A percentile compares a stretch with the other conserved stretches of the same genome.
Conservation (phyloP, 1,140 invertebrate species). For the Oreohelix idahoensis region DNA sequence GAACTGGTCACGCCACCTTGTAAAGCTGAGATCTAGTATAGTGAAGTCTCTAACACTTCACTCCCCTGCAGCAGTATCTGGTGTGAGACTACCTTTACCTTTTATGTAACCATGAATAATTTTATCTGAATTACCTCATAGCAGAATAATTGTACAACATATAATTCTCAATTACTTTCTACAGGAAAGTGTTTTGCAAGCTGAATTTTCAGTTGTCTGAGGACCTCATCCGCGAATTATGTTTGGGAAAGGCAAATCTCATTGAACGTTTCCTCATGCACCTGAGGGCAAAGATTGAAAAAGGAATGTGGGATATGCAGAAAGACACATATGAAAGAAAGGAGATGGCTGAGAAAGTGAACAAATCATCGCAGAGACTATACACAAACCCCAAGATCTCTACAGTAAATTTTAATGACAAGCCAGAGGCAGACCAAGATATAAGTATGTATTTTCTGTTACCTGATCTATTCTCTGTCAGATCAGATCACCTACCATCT, state of each 20-base stretch:
- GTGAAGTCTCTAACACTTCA: no score
- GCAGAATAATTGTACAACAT: no score
- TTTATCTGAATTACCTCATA: no score
- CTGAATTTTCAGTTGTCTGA: conserved; percentile 36
- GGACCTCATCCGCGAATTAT: conserved; percentile 26
- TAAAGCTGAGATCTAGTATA: no score
- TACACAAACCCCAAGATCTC: conserved; percentile 3
- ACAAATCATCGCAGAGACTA: conserved; percentile 3
- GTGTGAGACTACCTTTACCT: no score
- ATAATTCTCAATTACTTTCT: not conserved
- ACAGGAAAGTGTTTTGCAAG: conserved; percentile 32
- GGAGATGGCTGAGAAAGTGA: conserved; percentile 9
- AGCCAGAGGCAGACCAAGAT: conserved; percentile 35
- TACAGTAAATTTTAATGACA: conserved; percentile 18
- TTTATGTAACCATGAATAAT: no score
- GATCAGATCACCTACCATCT: no score
- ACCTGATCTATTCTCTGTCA: not conserved
- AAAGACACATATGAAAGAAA: conserved; percentile 26
- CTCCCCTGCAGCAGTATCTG: no score
- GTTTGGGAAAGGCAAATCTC: not conserved
- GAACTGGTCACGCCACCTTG: no score
- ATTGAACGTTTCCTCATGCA: conserved; percentile 35
- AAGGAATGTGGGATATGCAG: conserved; percentile 23
- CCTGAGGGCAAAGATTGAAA: conserved; percentile 33
- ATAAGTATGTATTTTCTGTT: conserved; percentile 18